Percentiles rank a stretch among this genome's conserved stretches.
phyloP scores from a whole-genome alignment of 2,888 invertebrate species.

The Leptopilina myrica region DNA sequence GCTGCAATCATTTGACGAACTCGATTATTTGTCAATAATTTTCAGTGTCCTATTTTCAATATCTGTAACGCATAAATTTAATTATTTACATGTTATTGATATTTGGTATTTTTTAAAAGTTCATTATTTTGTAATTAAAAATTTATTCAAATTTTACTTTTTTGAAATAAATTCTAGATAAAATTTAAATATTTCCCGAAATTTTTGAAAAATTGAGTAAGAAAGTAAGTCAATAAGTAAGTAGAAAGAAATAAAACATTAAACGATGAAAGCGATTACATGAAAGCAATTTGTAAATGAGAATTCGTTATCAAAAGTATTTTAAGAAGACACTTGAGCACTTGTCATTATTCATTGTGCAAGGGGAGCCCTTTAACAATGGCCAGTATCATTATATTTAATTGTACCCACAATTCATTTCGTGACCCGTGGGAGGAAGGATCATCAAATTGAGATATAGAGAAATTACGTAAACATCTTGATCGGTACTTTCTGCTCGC shows the following conservation, averaged over 20 bases:
- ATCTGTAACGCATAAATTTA: no score
- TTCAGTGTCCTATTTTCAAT: no score
- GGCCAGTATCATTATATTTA: slow-evolving; percentile 22
- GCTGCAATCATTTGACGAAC: no score
- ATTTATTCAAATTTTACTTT: no score
- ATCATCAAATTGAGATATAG: slow-evolving; percentile 23
- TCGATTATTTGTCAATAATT: no score
- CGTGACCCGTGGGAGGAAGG: slow-evolving; percentile 29
- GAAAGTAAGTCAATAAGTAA: no score
- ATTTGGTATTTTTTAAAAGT: no score
- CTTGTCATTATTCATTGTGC: slow-evolving; percentile 21
- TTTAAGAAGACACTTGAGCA: slow-evolving; percentile 19
- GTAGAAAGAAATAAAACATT: not conserved
- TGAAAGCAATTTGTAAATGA: slow-evolving; percentile 1
- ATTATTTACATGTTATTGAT: no score
- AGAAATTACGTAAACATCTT: slow-evolving; percentile 23
- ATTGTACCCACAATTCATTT: slow-evolving; percentile 22
- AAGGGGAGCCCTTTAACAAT: slow-evolving; percentile 25
- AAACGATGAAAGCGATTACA: not conserved
- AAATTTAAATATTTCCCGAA: no score
- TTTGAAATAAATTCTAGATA: no score
- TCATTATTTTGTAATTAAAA: no score
- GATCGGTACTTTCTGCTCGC: not conserved
- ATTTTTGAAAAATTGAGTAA: no score
- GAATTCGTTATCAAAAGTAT: slow-evolving; percentile 8